These are phyloP conservation scores for Morinoia aosen DNA, from an alignment of 2,888 invertebrate species.

Conservation along the genomic window DNA sequence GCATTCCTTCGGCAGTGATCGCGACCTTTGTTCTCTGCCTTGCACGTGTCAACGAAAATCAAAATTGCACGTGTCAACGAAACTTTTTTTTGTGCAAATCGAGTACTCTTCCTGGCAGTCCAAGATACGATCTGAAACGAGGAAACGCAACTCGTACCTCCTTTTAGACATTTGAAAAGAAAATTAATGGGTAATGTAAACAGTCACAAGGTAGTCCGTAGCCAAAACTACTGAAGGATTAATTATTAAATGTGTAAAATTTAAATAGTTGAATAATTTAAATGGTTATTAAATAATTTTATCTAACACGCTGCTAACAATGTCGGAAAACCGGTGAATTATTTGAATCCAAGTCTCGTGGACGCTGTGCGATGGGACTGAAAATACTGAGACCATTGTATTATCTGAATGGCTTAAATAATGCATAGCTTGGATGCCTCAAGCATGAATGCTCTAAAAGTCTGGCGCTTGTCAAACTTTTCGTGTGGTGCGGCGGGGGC, in stretches of 20 bases:
- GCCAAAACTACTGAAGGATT: neutral
- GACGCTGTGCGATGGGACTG: neutral
- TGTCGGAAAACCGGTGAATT: neutral
- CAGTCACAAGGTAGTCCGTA: neutral
- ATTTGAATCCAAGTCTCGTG: neutral
- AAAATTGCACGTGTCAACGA: neutral
- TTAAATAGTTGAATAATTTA: too few species aligned
- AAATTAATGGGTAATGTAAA: neutral
- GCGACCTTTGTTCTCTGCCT: neutral
- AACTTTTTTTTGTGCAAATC: neutral
- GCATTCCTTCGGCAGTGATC: neutral
- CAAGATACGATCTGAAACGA: neutral
- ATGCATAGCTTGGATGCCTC: neutral
- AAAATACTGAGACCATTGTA: neutral
- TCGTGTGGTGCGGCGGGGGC: neutral
- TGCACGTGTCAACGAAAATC: neutral
- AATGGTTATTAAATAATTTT: neutral
- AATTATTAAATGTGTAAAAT: too few species aligned
- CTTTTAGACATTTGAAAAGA: neutral
- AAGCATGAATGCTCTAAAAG: neutral
- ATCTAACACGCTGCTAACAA: neutral
- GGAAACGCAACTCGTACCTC: neutral
- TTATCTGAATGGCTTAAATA: neutral
- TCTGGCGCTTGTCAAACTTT: neutral
- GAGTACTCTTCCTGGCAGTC: neutral